Evolutionary conservation across 2,113 vertebrate genomes (phyloP), one percentile per base, ranked within the genome.

Genomic region (Mormoops blainvillei): DNA sequence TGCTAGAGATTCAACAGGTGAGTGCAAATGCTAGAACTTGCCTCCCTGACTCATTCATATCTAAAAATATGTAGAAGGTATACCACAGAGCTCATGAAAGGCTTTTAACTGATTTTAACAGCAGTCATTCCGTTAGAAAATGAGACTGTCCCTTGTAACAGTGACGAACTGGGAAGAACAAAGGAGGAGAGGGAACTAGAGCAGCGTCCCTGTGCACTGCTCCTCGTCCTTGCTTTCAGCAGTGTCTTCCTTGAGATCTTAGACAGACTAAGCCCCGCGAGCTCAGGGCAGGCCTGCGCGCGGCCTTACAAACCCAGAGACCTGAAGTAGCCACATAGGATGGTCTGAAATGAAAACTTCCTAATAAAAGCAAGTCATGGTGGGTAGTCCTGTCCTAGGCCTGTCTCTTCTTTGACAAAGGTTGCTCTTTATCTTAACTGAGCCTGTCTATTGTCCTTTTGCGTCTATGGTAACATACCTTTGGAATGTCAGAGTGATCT

Each of bases 171-270:
- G 93, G 94, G 80, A 96, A 96, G 97, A 98, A 98, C 95, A 98
- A 98, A 98, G 91, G 94, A 87, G 96, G 86, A 97, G 89, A 97
- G 97, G 95, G 92, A 97, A 86, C 65, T 71, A 91, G 91, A 94
- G 95, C 93, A 97, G 96, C 11, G 85, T 96, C 97, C 98, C 97
- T 71, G 74, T 90, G 96, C 97, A 96, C 96, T 88, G 97, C 74
- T 98, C 98, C 98, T 98, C 98, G 96, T 87, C 98, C 98, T 98
- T 98, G 97, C 98, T 98, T 98, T 98, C 98, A 98, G 90, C 92
- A n/a, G 48, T n/a, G 48, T 16, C n/a, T n/a, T n/a, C n/a, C n/a
- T n/a, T n/a, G n/a, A n/a, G n/a, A n/a, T n/a, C n/a, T n/a, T n/a
- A n/a, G n/a, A n/a, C 45, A 16, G 3, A 13, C 45, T 52, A 4